phyloP scores from a whole-genome alignment of 2,797 vertebrate genomes.

The Chelon labrosus region DNA sequence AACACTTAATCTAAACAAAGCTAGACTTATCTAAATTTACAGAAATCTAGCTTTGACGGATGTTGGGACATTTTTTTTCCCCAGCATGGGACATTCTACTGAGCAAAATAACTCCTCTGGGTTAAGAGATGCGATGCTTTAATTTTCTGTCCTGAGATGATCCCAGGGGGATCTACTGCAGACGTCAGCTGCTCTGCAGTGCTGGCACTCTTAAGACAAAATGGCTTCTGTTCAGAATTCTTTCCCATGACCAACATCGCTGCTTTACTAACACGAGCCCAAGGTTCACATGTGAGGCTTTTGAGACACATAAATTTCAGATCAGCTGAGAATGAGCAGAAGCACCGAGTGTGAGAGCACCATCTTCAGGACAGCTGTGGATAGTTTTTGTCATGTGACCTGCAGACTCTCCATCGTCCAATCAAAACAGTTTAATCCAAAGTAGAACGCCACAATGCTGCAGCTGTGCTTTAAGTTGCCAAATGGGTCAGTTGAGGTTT shows the following conservation, averaged over 20 bases:
- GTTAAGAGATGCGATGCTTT: conserved; percentile 24
- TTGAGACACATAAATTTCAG: not conserved
- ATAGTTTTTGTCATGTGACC: conserved; percentile 14
- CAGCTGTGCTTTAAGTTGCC: conserved; percentile 1
- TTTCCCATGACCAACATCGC: conserved; percentile 20
- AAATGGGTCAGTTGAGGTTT: too few species aligned
- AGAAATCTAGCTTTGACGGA: not conserved
- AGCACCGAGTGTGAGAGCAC: conserved; percentile 29
- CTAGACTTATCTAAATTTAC: not conserved
- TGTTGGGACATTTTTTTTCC: not conserved
- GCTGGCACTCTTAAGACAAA: conserved; percentile 19
- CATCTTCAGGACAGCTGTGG: conserved; percentile 61
- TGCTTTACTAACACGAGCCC: conserved; percentile 2
- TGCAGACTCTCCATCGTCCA: conserved; percentile 14
- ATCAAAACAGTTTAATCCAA: conserved; percentile 12
- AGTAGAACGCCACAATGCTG: conserved; percentile 1
- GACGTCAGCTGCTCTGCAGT: conserved; percentile 44
- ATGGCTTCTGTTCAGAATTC: conserved; percentile 14
- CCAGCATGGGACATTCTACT: conserved; percentile 22
- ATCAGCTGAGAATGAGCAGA: conserved; percentile 2
- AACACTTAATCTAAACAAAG: not conserved
- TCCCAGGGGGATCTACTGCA: conserved; percentile 31
- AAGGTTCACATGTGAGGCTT: conserved; percentile 7
- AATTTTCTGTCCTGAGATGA: conserved; percentile 19
- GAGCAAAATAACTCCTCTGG: conserved; percentile 3